Conservation (phyloP, 2,113 vertebrate species). For the Phocoena phocoena region DNA sequence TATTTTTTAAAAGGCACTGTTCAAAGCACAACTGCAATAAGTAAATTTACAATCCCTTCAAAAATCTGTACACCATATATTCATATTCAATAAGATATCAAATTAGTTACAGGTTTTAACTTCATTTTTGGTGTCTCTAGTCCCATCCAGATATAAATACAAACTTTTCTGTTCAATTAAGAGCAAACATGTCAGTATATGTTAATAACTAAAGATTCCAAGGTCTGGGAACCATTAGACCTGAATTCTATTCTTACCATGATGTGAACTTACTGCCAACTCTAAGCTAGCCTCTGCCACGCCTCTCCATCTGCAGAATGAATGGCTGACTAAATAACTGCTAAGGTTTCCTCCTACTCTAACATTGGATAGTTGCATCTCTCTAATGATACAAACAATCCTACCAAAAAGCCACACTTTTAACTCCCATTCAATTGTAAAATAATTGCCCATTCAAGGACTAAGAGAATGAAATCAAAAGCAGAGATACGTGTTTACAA, state of each 20-base stretch:
- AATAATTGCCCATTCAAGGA: not conserved
- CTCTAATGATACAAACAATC: not conserved
- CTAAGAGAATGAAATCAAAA: not conserved
- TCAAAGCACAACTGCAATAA: not conserved
- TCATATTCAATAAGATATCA: not conserved
- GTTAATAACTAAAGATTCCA: not conserved
- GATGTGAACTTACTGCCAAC: not conserved
- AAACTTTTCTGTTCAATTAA: not conserved
- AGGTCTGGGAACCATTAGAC: not conserved
- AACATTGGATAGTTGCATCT: not conserved
- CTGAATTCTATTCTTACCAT: not conserved
- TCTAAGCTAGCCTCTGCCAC: not conserved
- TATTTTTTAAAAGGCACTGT: not conserved
- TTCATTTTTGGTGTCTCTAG: not conserved
- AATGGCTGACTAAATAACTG: not conserved
- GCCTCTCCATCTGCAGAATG: not conserved
- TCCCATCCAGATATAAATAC: not conserved
- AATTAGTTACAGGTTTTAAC: not conserved
- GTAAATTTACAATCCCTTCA: not conserved
- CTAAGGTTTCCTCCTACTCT: not conserved
- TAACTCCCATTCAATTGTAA: not conserved
- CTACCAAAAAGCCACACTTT: not conserved
- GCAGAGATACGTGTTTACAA: not conserved
- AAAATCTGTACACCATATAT: not conserved
- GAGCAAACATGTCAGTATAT: not conserved